A percentile compares a stretch with the other conserved stretches of the same genome.
Conservation (phyloP, 2,113 vertebrate species). For the Odontophorus gujanensis region DNA sequence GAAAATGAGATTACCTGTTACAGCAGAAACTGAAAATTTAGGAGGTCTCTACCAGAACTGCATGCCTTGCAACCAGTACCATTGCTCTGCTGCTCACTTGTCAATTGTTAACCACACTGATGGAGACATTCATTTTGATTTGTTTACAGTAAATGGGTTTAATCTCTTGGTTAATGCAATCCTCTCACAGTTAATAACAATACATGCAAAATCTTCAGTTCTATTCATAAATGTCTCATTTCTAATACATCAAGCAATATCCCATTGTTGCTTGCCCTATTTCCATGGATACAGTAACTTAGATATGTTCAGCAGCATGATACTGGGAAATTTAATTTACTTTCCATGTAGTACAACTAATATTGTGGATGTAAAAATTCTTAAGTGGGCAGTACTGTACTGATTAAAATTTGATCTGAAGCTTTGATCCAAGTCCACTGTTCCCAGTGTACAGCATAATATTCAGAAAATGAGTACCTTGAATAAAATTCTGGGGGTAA, state of each 20-base stretch:
- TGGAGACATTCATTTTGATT: not conserved
- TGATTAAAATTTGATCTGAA: not conserved
- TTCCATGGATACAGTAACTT: not conserved
- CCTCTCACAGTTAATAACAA: not conserved
- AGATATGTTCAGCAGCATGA: not conserved
- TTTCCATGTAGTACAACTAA: not conserved
- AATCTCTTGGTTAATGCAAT: not conserved
- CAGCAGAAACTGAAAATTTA: not conserved
- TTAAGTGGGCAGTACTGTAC: not conserved
- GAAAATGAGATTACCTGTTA: not conserved
- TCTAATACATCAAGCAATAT: not conserved
- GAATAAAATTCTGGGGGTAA: not conserved
- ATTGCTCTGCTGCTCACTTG: not conserved
- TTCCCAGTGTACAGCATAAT: not conserved
- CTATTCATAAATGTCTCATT: not conserved
- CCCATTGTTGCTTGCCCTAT: not conserved
- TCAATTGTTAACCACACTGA: rapidly evolving
- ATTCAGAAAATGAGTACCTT: not conserved
- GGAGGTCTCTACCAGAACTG: not conserved
- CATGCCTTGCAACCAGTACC: not conserved
- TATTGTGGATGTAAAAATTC: not conserved
- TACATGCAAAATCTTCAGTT: not conserved
- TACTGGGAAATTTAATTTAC: not conserved
- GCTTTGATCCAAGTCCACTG: not conserved
- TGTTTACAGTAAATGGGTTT: not conserved